Evolutionary conservation across 2,113 vertebrate species (phyloP), one percentile per base, ranked within the genome.

Genomic region (Ctenodactylus gundi): DNA sequence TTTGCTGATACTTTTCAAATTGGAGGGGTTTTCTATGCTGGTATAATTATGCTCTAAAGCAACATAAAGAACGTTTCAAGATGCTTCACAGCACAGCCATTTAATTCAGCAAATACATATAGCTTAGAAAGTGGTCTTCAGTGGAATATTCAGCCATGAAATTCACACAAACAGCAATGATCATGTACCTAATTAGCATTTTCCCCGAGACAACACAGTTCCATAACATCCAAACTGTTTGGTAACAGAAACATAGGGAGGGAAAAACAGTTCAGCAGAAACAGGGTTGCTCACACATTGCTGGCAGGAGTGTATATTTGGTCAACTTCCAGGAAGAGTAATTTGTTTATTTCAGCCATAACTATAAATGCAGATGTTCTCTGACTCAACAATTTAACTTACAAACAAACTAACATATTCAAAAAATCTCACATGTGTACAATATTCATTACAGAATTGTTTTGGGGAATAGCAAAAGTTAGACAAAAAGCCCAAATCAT

Each of bases 41-140:
- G 34, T 55, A 18, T 92, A 96, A 97, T 68, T 95, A 85, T 70
- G 73, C 97, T 96, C 96, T 73, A 17, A 95, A 93, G 97, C 82
- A 94, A 90, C 1, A 8, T 94, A 95, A 88, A 94, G 60, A 46
- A 85, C 29, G 18, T 93, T 95, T 49, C 58, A 93, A 72, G 73
- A 85, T 39, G 78, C 77, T 93, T 94, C 93, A 90, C 31, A 70
- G 75, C n/a, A 3, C 2, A 72, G 82, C 34, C 94, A 94, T 92
- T 97, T 97, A 97, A 97, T 97, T 97, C 39, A 87, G 92, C 82
- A 92, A 87, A 94, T 57, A 58, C 2, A 49, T n/a, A 41, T 0
- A 72, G 73, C 46, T 65, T 64, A 44, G 41, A 93, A 97, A 97
- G 90, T 68, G 68, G 94, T 83, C 95, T 91, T 96, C 14, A 0